Evolutionary conservation across 2,797 vertebrate species (phyloP), one percentile per base, ranked within the genome.

Genomic region (Sandelia bainsii): DNA sequence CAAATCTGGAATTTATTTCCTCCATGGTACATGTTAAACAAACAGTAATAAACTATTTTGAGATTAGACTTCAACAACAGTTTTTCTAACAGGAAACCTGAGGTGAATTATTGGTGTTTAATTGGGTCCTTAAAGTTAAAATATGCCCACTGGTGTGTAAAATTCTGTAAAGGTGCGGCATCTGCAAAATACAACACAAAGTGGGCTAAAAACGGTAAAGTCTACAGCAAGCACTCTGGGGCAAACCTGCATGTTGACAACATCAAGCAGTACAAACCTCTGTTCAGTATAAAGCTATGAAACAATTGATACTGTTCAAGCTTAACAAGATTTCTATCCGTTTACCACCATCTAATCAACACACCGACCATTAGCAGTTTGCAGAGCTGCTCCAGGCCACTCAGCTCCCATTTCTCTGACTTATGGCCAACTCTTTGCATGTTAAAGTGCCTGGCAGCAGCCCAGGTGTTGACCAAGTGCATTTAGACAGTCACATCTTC

Each of bases 261-360:
- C 62, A 45, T 27, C 12, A 4, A 59, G 34, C 48, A 50, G 57
- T 48, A 56, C 5, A 0, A 64, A 70, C 32, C 34, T 62, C 48
- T 22, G 6, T 54, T 70, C 20, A 51, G 69, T 70, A 78, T 62
- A n/a, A 1, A 69, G 79, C 69, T 63, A 48, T 34, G 54, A 80
- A 82, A 82, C 66, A 57, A 58, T 83, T 75, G 77, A 80, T 52
- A 61, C 37, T 13, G 7, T 72, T 52, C 10, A 37, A 40, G 34
- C 52, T 63, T 76, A 82, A 82, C 13, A 0, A 82, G 73, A 72
- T 83, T 83, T 67, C 62, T 62, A 64, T 66, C 63, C 75, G 63
- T 66, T 60, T 74, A 46, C 58, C 22, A 17, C 42, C 48, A 71
- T 81, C 81, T 78, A 76, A 87, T 90, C 83, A 81, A 85, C 79